Evolutionary conservation across 2,113 vertebrate genomes (phyloP), one percentile per base, ranked within the genome.

Genomic region (Platysteira castanea): DNA sequence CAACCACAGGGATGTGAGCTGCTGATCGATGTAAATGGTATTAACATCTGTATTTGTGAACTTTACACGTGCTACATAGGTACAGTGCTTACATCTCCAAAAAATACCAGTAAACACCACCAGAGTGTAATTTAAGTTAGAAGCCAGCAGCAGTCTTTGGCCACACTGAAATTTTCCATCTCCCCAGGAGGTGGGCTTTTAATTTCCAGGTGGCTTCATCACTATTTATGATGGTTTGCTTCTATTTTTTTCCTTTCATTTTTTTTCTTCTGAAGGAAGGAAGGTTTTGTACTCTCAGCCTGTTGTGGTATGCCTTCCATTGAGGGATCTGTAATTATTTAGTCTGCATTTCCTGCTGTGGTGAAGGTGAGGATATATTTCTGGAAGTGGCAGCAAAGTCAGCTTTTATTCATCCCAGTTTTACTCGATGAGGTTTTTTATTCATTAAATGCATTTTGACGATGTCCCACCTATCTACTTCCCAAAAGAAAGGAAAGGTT

Each of bases 241-340:
- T 87, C 65, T 52, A 35, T 27, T 33, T 65, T 31, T 59, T 35
- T 23, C 6, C 2, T 52, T 50, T 4, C 16, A 15, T 11, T 47
- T 31, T 8, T 11, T 10, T 21, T 14, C 4, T 53, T 10, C 31
- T 67, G 20, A 44, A 75, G 52, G 60, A 93, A 89, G 71, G 69
- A n/a, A 28, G 30, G 24, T 70, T 88, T 83, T 89, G 89, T 89
- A 67, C 95, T 90, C 73, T 42, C 89, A 90, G 74, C 54, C 53
- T 96, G 71, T 77, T 96, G 67, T n/a, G 75, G 42, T 61, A 93
- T 91, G 49, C n/a, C 91, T 96, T 97, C 53, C 61, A 82, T 65
- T 18, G 18, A 87, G 47, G 54, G 41, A 93, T 26, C 59, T 95
- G 93, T 93, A 95, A 93, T 96, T 95, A 96, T 90, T 96, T 95